Evolutionary conservation across 2,113 vertebrate genomes (phyloP).

Genomic region (Dasypus novemcinctus): DNA sequence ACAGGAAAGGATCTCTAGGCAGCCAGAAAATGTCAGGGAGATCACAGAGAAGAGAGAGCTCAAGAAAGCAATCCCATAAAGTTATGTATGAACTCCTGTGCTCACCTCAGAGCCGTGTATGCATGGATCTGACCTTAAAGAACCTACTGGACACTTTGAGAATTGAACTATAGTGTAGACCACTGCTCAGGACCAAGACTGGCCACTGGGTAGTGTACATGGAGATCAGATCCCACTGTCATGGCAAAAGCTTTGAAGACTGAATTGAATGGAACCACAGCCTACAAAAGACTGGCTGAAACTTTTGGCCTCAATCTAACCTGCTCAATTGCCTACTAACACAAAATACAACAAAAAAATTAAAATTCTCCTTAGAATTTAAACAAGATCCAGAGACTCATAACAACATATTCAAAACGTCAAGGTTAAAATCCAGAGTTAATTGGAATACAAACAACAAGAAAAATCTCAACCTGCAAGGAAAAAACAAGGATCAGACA

Average conservation of each 20-base stretch:
- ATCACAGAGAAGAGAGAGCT: background rate
- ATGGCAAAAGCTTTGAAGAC: background rate
- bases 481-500: background rate
- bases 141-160: background rate
- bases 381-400: background rate
- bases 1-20: background rate
- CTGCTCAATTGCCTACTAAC: background rate
- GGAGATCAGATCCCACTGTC: background rate
- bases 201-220: background rate
- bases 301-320: background rate
- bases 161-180: background rate
- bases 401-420: background rate
- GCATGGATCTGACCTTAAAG: background rate
- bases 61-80: background rate
- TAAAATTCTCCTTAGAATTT: constrained; percentile 8
- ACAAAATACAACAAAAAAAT: background rate
- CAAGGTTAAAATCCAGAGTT: background rate
- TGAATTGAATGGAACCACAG: background rate
- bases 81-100: background rate
- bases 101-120: background rate
- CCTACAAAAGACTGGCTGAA: background rate
- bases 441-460: background rate
- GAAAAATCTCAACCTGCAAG: background rate
- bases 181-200: background rate
- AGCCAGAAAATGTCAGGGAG: background rate